These are phyloP conservation scores for Ectemnius cavifrons DNA, from an alignment of 2,888 invertebrate species.

Conservation along the genomic window DNA sequence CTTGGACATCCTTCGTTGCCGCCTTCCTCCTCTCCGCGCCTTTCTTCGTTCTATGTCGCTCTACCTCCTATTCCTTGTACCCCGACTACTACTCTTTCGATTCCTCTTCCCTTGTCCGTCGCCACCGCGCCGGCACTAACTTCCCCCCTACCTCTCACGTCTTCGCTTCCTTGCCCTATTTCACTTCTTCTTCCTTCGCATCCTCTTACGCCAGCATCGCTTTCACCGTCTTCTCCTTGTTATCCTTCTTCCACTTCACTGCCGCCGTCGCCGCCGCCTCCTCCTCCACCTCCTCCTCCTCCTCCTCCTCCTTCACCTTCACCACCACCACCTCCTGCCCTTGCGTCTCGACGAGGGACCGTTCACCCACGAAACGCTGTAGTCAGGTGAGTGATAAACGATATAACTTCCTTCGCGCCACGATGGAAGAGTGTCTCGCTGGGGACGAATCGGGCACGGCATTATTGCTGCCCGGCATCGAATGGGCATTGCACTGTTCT, in stretches of 20 bases:
- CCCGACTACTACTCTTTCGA: slow-evolving; percentile 31
- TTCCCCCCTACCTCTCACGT: slow-evolving; percentile 29
- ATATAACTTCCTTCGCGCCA: slow-evolving; percentile 69
- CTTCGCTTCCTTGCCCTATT: slow-evolving; percentile 30
- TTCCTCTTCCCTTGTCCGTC: slow-evolving; percentile 31
- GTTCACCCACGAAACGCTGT: slow-evolving; percentile 63
- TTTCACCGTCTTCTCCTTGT: slow-evolving; percentile 7
- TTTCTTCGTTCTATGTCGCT: slow-evolving; percentile 14
- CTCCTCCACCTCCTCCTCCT: slow-evolving; percentile 23
- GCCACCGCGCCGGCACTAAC: slow-evolving; percentile 17
- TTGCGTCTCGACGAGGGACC: slow-evolving; percentile 62
- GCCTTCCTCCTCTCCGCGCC: slow-evolving; percentile 20
- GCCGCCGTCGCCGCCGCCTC: slow-evolving; percentile 33
- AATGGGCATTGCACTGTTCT: slow-evolving; percentile 49
- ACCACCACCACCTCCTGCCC: slow-evolving; percentile 41
- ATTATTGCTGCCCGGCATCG: slow-evolving; percentile 46
- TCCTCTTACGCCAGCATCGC: slow-evolving; percentile 13
- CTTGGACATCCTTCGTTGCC: slow-evolving; percentile 23
- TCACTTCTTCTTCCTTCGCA: slow-evolving; percentile 29
- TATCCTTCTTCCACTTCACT: slow-evolving; percentile 37
- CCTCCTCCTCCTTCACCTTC: slow-evolving; percentile 15
- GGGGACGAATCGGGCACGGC: slow-evolving; percentile 40
- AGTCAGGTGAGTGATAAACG: slow-evolving; percentile 75
- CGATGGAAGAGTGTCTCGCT: slow-evolving; percentile 46
- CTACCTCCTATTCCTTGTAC: slow-evolving; percentile 13